Evolutionary conservation across 2,113 vertebrate genomes (phyloP).

Genomic region (Carlito syrichta): DNA sequence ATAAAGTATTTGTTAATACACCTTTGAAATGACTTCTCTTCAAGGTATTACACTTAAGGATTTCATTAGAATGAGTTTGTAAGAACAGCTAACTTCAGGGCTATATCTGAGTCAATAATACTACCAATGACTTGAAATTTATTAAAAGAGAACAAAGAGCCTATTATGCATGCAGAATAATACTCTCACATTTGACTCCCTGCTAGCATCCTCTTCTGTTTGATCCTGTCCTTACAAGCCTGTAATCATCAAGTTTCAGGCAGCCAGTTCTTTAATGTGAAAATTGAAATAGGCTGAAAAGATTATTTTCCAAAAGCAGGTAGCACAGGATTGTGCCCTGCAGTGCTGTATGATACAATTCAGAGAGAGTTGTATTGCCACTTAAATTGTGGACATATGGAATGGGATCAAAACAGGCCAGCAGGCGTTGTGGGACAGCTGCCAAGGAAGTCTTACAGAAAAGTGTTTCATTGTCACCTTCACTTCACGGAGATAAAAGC

Average conservation of each 20-base stretch:
- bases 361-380: conserved; percentile 60
- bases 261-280: conserved; percentile 76
- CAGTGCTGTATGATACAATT: conserved; percentile 49
- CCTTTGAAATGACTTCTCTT: conserved; percentile 46
- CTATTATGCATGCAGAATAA: conserved; percentile 65
- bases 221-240: conserved; percentile 73
- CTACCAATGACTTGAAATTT: conserved; percentile 38
- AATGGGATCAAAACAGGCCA: conserved; percentile 76
- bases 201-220: conserved; percentile 72
- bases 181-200: conserved; percentile 65
- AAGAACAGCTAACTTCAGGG: conserved; percentile 41
- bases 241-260: conserved; percentile 75
- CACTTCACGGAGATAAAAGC: conserved; percentile 76
- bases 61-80: conserved; percentile 42
- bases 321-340: conserved; percentile 60
- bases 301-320: conserved; percentile 72
- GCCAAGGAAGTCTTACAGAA: conserved; percentile 73
- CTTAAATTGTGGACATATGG: conserved; percentile 77
- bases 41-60: conserved; percentile 15
- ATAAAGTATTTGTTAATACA: conserved; percentile 53
- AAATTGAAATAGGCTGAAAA: conserved; percentile 80
- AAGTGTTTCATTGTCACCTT: conserved; percentile 83
- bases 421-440: conserved; percentile 65
- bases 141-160: conserved; percentile 69
- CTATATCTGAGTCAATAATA: conserved; percentile 27